Evolutionary conservation across 2,797 vertebrate genomes (phyloP).

Genomic region (Rhabdophis nuchalis): DNA sequence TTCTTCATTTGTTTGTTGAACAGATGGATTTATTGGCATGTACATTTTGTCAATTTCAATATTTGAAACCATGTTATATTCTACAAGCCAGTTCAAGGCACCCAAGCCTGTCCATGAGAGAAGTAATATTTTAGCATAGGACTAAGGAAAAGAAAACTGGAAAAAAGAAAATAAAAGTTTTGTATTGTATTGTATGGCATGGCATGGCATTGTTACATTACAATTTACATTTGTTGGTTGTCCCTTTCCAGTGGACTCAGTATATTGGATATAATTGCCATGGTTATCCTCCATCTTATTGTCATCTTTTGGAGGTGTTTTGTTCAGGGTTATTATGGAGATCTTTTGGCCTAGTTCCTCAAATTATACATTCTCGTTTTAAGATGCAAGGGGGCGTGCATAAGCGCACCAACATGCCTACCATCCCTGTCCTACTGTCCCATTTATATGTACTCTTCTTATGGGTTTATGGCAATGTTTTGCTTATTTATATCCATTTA

Average conservation of each 20-base stretch:
- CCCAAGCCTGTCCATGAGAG: constrained; percentile 30
- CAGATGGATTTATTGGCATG: constrained; percentile 69
- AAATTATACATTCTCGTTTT: constrained; percentile 24
- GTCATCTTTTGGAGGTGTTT: background rate
- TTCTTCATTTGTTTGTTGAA: constrained; percentile 65
- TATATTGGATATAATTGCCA: background rate
- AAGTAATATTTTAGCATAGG: background rate
- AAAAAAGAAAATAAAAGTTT: background rate
- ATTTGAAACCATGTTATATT: constrained; percentile 58
- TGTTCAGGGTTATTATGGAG: background rate
- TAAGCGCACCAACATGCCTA: too few relatives aligned
- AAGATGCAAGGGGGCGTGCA: too few relatives aligned
- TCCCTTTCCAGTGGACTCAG: background rate
- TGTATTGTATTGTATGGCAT: background rate
- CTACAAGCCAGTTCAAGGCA: constrained; percentile 66
- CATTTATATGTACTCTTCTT: too few relatives aligned
- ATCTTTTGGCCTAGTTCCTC: background rate
- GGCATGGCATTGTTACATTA: background rate
- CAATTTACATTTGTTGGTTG: background rate
- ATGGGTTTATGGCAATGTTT: too few relatives aligned
- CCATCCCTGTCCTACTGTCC: too few relatives aligned
- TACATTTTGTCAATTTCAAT: constrained; percentile 71
- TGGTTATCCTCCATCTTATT: background rate
- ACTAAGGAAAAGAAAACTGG: background rate
- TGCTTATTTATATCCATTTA: too few relatives aligned